phyloP scores from a whole-genome alignment of 2,797 vertebrate species.

The Aeoliscus strigatus region DNA sequence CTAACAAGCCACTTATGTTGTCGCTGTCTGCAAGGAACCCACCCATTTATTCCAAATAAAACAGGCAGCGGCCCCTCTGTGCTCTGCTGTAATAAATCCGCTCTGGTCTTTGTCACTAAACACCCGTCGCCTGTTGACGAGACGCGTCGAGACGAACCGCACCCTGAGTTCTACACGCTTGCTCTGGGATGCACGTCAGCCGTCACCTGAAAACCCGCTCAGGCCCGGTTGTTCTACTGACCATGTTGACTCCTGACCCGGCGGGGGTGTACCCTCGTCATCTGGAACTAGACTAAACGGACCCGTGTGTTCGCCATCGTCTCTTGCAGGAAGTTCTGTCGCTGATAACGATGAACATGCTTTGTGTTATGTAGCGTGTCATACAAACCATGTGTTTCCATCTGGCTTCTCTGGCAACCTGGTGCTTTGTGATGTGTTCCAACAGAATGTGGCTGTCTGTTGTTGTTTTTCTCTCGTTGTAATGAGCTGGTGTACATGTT shows the following conservation, averaged over 20 bases:
- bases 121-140: conserved; percentile 3
- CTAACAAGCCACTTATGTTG: conserved; percentile 59
- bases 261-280: conserved; percentile 28
- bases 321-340: conserved; percentile 20
- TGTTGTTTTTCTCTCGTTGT: conserved; percentile 31
- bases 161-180: too few species aligned
- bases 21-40: conserved; percentile 44
- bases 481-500: conserved; percentile 39
- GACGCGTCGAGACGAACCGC: conserved; percentile 3
- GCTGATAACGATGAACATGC: conserved; percentile 46
- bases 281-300: conserved; percentile 47
- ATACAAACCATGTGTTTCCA: conserved; percentile 55
- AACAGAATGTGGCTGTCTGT: conserved; percentile 42
- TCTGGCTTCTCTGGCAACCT: conserved; percentile 54
- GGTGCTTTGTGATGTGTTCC: conserved; percentile 52
- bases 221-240: conserved; percentile 5
- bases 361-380: conserved; percentile 56
- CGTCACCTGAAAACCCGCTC: conserved; percentile 27
- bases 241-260: conserved; percentile 22
- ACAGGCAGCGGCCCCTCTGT: too few species aligned
- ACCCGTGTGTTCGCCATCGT: conserved; percentile 29
- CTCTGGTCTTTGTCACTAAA: conserved; percentile 13
- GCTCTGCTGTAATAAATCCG: neutral
- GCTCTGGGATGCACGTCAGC: too few species aligned
- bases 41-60: too few species aligned